A percentile compares a stretch with the other conserved stretches of the same genome.
These are phyloP conservation scores for Anoplius nigerrimus DNA, from an alignment of 2,888 invertebrate genomes.

Conservation along the genomic window DNA sequence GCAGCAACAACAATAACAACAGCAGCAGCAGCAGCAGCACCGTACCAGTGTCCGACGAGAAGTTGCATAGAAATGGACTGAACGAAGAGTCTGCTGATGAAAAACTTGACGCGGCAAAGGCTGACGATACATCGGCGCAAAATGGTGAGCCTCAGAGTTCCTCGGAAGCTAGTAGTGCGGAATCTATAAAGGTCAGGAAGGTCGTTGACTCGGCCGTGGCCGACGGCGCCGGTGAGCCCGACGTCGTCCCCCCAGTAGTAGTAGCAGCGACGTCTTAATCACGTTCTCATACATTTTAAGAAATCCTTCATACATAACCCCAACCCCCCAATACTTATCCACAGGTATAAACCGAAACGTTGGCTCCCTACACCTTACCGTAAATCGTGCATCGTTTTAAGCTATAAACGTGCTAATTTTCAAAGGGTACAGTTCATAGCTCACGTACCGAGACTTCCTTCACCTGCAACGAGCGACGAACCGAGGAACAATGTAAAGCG, in stretches of 20 bases:
- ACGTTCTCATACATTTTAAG: slow-evolving; percentile 53
- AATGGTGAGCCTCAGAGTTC: slow-evolving; percentile 67
- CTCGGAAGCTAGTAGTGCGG: slow-evolving; percentile 51
- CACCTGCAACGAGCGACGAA: slow-evolving; percentile 58
- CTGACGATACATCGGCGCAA: slow-evolving; percentile 55
- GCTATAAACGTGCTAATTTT: slow-evolving; percentile 67
- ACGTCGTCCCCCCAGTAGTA: slow-evolving; percentile 71
- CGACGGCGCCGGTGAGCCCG: slow-evolving; percentile 70
- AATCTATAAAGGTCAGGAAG: slow-evolving; percentile 71
- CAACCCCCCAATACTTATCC: slow-evolving; percentile 70
- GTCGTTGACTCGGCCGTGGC: slow-evolving; percentile 68
- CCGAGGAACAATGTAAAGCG: slow-evolving; percentile 52
- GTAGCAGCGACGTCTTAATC: slow-evolving; percentile 74
- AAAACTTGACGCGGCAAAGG: slow-evolving; percentile 41
- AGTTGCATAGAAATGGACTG: slow-evolving; percentile 69
- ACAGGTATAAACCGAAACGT: slow-evolving; percentile 67
- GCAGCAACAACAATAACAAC: slow-evolving; percentile 8
- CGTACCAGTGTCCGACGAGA: slow-evolving; percentile 54
- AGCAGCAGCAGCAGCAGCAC: slow-evolving; percentile 15
- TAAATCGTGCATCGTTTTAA: slow-evolving; percentile 68
- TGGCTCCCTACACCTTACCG: slow-evolving; percentile 59
- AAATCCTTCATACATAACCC: slow-evolving; percentile 68
- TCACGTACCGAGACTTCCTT: slow-evolving; percentile 57
- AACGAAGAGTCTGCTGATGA: slow-evolving; percentile 62
- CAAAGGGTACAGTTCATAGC: slow-evolving; percentile 66